These are phyloP conservation scores for Limnephilus marmoratus DNA, from an alignment of 2,888 invertebrate species.

Conservation along the genomic window DNA sequence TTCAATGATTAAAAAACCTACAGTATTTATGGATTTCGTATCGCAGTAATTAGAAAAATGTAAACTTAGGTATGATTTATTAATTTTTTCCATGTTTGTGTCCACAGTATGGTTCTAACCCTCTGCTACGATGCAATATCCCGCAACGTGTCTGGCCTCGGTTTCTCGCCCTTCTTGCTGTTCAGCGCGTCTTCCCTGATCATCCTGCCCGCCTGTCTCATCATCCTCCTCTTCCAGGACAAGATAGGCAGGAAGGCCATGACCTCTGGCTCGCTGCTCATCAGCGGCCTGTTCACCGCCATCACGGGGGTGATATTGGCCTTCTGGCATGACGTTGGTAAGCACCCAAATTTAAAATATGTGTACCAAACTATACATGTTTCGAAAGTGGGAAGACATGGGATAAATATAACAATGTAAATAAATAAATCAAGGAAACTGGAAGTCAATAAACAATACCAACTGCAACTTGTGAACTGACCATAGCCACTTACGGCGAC, in stretches of 20 bases:
- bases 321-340: constrained; percentile 2
- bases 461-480: no score
- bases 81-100: not conserved
- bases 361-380: no score
- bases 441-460: no score
- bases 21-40: no score
- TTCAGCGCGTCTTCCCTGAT: constrained; percentile 77
- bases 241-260: constrained; percentile 75
- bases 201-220: constrained; percentile 78
- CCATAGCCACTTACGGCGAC: no score
- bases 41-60: no score
- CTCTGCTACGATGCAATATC: constrained; percentile 80
- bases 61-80: no score
- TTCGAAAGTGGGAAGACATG: no score
- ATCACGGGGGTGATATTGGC: constrained; percentile 73
- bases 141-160: constrained; percentile 77
- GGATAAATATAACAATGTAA: no score
- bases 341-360: no score
- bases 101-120: constrained; percentile 78
- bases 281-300: constrained; percentile 75
- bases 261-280: constrained; percentile 75
- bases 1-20: no score
- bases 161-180: constrained; percentile 77
- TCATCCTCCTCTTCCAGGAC: constrained; percentile 73
- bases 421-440: no score